Conservation (phyloP, 2,888 invertebrate genomes). For the Zootermopsis nevadensis region DNA sequence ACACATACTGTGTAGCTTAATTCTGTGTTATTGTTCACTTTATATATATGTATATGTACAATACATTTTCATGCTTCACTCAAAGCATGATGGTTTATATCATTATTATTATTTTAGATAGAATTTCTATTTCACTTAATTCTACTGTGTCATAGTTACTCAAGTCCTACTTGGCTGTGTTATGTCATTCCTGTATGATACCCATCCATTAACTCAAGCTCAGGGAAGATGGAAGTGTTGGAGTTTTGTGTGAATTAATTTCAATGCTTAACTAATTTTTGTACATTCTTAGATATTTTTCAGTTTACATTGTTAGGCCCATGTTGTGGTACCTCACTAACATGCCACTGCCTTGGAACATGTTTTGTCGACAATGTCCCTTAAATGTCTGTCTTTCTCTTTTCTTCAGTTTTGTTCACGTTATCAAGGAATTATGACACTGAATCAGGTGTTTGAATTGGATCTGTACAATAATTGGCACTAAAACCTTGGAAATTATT, state of each 20-base stretch:
- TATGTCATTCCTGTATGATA: conserved; percentile 11
- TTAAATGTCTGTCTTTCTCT: no score
- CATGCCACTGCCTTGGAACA: conserved; percentile 20
- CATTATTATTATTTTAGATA: conserved; percentile 10
- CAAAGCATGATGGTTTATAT: conserved; percentile 15
- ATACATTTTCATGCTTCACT: conserved; percentile 26
- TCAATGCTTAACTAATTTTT: conserved; percentile 46
- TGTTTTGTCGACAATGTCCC: no score
- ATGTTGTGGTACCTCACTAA: not conserved
- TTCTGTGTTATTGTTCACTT: not conserved
- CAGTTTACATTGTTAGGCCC: conserved; percentile 8
- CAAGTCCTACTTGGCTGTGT: conserved; percentile 14
- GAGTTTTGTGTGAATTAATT: conserved; percentile 22
- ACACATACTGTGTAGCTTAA: not conserved
- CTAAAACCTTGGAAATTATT: no score
- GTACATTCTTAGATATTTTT: conserved; percentile 33
- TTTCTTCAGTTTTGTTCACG: no score
- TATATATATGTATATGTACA: not conserved
- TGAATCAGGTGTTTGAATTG: no score
- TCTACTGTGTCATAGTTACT: conserved; percentile 12
- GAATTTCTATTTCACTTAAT: conserved; percentile 13
- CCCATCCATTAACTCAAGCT: not conserved
- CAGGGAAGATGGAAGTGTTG: not conserved
- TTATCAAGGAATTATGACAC: no score
- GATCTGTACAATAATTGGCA: no score